Evolutionary conservation across 37 sponge, comb jelly and placozoan genomes (phyloP).

Genomic region (Corticium candelabrum): DNA sequence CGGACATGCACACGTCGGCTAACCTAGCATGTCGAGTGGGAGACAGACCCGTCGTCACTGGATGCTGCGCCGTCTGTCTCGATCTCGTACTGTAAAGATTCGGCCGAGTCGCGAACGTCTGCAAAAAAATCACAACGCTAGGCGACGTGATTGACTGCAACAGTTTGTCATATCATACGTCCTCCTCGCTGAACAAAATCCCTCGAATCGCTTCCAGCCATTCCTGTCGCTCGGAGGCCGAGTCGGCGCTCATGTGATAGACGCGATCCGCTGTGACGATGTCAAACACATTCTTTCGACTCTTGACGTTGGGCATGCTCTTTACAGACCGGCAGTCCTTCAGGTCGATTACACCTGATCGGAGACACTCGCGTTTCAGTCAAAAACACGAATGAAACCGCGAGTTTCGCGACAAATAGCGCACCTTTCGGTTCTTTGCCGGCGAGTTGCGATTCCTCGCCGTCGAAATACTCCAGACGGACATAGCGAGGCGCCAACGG

Average conservation of each 20-base stretch:
- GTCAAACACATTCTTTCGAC: conserved; percentile 55
- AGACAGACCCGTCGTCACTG: no score
- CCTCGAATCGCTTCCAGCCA: conserved; percentile 49
- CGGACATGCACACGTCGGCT: no score
- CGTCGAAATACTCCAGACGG: conserved; percentile 61
- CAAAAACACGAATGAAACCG: neutral
- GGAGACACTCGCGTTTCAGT: neutral
- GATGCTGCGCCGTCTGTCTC: no score
- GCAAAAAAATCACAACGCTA: no score
- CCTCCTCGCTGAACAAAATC: conserved; percentile 12
- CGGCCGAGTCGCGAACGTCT: no score
- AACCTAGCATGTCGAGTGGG: no score
- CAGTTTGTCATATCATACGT: no score
- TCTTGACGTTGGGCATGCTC: no score
- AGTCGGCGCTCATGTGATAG: conserved; percentile 56
- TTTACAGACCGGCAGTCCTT: no score
- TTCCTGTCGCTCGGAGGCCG: conserved; percentile 17
- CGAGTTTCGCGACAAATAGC: neutral
- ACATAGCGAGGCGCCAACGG: conserved; percentile 54
- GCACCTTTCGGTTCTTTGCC: conserved; percentile 48
- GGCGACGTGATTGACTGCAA: no score
- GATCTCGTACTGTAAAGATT: no score
- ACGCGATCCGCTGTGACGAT: conserved; percentile 36
- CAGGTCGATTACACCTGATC: conserved; percentile 9
- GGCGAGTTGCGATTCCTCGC: conserved; percentile 29